Conservation (phyloP, 2,888 invertebrate genomes). For the Dorcus hopei region DNA sequence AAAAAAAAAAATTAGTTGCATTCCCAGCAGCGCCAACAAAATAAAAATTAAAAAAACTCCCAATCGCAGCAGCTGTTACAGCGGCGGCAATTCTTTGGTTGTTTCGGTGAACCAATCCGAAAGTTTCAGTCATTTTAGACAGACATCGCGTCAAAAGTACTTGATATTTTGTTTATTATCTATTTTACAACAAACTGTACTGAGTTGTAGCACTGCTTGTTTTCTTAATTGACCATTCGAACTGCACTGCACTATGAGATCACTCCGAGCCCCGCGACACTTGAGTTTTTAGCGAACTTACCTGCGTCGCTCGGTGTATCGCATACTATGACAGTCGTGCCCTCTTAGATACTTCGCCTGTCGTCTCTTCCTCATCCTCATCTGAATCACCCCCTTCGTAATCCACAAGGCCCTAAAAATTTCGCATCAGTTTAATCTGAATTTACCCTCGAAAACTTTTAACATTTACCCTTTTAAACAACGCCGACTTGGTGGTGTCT, state of each 20-base stretch:
- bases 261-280: constrained; percentile 43
- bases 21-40: no score
- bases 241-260: constrained; percentile 44
- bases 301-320: constrained; percentile 25
- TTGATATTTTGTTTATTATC: background rate
- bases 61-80: no score
- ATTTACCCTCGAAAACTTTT: no score
- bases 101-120: no score
- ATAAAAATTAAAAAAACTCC: no score
- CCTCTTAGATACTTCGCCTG: constrained; percentile 60
- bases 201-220: constrained; percentile 13
- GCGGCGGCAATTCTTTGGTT: no score
- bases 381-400: constrained; percentile 98
- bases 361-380: constrained; percentile 78
- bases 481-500: constrained; percentile 50
- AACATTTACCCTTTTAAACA: constrained; percentile 52
- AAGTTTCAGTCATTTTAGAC: no score
- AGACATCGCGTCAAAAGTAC: no score
- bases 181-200: constrained; percentile 13
- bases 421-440: no score
- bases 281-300: constrained; percentile 35
- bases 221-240: constrained; percentile 41
- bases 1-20: no score
- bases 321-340: constrained; percentile 71
- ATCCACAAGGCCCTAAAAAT: constrained; percentile 81